These are phyloP conservation scores for Hemibagrus guttatus DNA, from an alignment of 2,797 vertebrate genomes.

Conservation along the genomic window DNA sequence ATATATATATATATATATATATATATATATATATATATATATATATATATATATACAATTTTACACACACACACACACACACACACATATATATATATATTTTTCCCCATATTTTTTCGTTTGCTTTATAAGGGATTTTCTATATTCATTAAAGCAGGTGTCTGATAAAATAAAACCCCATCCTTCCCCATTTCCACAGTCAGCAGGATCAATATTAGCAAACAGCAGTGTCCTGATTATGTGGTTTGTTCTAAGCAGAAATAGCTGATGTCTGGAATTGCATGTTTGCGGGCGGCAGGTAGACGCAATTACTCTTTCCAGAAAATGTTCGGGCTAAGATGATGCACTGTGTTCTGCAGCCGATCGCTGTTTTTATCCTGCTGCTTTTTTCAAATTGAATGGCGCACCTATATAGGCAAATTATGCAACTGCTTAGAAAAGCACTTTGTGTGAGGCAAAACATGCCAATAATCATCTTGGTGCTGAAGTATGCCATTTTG, in stretches of 20 bases:
- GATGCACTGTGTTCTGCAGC: not conserved
- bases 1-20: not conserved
- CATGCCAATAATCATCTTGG: too few species aligned
- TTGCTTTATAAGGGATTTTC: not conserved
- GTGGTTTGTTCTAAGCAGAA: conserved; percentile 11
- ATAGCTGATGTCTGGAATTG: conserved; percentile 20
- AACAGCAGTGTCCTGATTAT: conserved; percentile 18
- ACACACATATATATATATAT: not conserved
- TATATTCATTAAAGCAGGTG: not conserved
- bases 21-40: not conserved
- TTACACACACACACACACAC: not conserved
- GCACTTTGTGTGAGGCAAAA: not conserved
- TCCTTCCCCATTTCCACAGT: not conserved
- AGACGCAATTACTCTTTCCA: conserved; percentile 7
- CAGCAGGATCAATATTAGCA: conserved; percentile 9
- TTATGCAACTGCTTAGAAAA: not conserved
- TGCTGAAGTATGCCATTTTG: not conserved
- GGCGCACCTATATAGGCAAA: not conserved
- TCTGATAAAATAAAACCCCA: not conserved
- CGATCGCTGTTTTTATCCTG: not conserved
- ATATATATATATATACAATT: not conserved
- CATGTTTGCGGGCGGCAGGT: conserved; percentile 10
- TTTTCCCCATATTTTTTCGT: too few species aligned
- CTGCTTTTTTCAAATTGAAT: not conserved
- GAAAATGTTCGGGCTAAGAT: not conserved